These are phyloP conservation scores for Psittacula echo DNA, from an alignment of 2,797 vertebrate species.

Conservation along the genomic window DNA sequence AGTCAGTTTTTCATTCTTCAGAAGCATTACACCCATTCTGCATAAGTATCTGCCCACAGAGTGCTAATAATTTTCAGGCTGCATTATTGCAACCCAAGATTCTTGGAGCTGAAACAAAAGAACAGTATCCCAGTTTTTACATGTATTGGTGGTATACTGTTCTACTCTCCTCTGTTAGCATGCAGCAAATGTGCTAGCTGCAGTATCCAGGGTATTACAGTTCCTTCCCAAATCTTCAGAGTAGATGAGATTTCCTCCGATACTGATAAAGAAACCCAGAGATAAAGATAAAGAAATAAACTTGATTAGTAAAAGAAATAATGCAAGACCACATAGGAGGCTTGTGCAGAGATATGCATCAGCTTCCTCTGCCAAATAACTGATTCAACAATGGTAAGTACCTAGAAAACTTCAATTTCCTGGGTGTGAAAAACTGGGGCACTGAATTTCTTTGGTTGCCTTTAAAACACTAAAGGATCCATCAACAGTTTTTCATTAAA, in stretches of 20 bases:
- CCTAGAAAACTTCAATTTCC: background rate
- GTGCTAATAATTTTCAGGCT: background rate
- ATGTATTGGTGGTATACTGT: accelerated
- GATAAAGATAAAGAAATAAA: background rate
- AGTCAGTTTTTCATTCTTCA: background rate
- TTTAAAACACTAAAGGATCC: background rate
- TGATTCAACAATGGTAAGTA: background rate
- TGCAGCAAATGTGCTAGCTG: background rate
- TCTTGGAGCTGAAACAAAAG: background rate
- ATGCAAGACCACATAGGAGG: background rate
- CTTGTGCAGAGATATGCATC: background rate
- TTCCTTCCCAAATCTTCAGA: background rate
- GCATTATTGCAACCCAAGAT: accelerated
- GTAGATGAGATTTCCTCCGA: background rate
- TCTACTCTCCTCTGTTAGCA: background rate
- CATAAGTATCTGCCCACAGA: background rate
- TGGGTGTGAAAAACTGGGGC: background rate
- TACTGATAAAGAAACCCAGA: background rate
- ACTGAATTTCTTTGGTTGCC: background rate
- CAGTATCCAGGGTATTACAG: background rate
- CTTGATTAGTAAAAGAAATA: background rate
- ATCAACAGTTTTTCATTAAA: background rate
- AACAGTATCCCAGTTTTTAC: background rate
- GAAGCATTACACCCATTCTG: accelerated
- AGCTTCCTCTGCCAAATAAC: background rate